Evolutionary conservation across 2,113 vertebrate genomes (phyloP).

Genomic region (Lepidothrix coronata): DNA sequence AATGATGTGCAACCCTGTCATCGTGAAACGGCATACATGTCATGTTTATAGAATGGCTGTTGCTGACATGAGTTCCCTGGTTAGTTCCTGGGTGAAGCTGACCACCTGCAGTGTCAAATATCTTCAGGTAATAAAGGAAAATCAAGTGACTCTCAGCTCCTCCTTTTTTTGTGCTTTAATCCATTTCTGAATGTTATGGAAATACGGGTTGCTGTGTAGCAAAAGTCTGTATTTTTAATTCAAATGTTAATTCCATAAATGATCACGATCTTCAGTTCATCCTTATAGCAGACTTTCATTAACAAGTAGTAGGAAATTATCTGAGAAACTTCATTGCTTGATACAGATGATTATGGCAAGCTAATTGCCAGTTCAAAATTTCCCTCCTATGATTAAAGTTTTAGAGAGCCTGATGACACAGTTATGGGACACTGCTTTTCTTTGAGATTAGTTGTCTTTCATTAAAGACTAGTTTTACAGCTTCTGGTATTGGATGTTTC

Average conservation of each 20-base stretch:
- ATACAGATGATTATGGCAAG: neutral
- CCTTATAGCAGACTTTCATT: neutral
- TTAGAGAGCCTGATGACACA: neutral
- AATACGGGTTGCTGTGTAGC: neutral
- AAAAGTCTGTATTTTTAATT: neutral
- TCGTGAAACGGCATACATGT: neutral
- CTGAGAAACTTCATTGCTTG: neutral
- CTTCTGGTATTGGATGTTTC: neutral
- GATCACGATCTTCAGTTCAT: neutral
- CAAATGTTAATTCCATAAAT: neutral
- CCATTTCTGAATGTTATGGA: neutral
- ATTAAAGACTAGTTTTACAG: neutral
- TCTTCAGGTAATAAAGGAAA: neutral
- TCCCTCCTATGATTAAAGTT: neutral
- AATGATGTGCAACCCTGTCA: neutral
- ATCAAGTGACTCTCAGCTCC: neutral
- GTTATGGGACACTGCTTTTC: neutral
- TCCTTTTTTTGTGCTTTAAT: neutral
- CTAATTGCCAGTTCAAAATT: neutral
- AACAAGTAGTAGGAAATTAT: neutral
- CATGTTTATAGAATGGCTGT: neutral
- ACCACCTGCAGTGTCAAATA: neutral
- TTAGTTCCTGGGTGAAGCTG: neutral
- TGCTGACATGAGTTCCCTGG: neutral
- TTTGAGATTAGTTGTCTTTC: neutral